Evolutionary conservation across 2,888 invertebrate genomes (phyloP).

Genomic region (Chymomyza fuscimana): DNA sequence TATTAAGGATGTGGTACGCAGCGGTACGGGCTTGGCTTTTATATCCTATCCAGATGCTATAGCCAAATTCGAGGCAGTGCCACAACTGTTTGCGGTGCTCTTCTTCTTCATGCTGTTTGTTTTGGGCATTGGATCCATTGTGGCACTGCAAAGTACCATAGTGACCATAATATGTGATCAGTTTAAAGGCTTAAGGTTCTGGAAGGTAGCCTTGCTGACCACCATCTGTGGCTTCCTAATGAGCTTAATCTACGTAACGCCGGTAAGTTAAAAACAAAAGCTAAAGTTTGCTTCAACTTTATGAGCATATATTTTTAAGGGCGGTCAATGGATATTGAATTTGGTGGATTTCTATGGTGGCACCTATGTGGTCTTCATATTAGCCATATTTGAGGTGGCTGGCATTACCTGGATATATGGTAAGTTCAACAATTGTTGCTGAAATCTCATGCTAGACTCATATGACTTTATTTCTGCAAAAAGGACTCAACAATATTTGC

Average conservation of each 20-base stretch:
- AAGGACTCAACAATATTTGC: slow-evolving; percentile 83
- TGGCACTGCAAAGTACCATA: slow-evolving; percentile 85
- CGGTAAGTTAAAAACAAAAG: slow-evolving; percentile 80
- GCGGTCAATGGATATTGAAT: slow-evolving; percentile 83
- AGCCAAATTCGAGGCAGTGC: slow-evolving; percentile 85
- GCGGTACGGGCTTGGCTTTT: slow-evolving; percentile 89
- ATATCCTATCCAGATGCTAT: slow-evolving; percentile 92
- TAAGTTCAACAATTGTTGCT: slow-evolving; percentile 50
- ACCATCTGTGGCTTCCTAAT: slow-evolving; percentile 83
- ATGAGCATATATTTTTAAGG: slow-evolving; percentile 78
- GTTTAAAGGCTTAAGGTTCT: slow-evolving; percentile 83
- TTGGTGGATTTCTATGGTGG: slow-evolving; percentile 84
- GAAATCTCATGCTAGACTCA: neutral
- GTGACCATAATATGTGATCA: slow-evolving; percentile 86
- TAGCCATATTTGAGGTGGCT: slow-evolving; percentile 82
- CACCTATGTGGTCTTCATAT: slow-evolving; percentile 82
- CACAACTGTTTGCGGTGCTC: slow-evolving; percentile 87
- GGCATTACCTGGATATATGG: slow-evolving; percentile 84
- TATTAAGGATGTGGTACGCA: slow-evolving; percentile 84
- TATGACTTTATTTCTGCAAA: slow-evolving; percentile 5
- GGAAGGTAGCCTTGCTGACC: slow-evolving; percentile 83
- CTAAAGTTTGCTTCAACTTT: neutral
- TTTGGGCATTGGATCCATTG: slow-evolving; percentile 88
- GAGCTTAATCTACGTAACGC: slow-evolving; percentile 87
- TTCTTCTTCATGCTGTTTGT: slow-evolving; percentile 92